phyloP scores from a whole-genome alignment of 1,140 invertebrate genomes.

The Heterodera schachtii region DNA sequence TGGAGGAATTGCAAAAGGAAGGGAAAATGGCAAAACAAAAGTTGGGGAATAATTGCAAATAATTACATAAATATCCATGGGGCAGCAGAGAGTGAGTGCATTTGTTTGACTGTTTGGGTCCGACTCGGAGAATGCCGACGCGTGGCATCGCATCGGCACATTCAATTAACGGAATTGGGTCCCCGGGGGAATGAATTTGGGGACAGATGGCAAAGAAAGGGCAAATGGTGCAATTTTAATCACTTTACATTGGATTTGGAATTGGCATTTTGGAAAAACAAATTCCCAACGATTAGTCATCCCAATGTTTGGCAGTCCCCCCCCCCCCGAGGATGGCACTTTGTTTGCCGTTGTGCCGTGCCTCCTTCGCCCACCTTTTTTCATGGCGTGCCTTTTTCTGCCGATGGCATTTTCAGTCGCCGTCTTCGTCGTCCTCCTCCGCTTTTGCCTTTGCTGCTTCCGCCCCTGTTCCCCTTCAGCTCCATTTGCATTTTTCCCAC shows the following conservation, averaged over 20 bases:
- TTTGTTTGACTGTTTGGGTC: too few species aligned
- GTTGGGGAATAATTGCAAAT: too few species aligned
- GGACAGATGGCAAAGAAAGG: neutral
- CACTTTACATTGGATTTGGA: neutral
- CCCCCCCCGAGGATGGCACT: neutral
- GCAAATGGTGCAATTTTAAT: neutral
- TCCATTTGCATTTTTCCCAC: neutral
- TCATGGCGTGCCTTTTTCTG: neutral
- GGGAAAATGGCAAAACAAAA: too few species aligned
- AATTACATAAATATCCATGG: neutral
- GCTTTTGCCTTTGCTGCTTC: neutral
- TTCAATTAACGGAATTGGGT: constrained; percentile 17
- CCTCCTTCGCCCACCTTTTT: neutral
- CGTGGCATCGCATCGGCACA: constrained; percentile 8
- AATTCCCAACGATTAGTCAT: neutral
- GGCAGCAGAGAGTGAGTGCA: neutral
- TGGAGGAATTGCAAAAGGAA: neutral
- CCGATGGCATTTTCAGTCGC: neutral
- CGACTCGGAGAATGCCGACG: neutral
- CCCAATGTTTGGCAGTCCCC: too few species aligned
- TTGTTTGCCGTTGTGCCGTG: too few species aligned
- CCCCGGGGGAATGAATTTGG: neutral
- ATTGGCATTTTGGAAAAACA: neutral
- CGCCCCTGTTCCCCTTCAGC: neutral
- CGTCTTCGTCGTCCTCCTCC: neutral